These are phyloP conservation scores for Chelon auratus DNA, from an alignment of 2,797 vertebrate genomes.

Conservation along the genomic window DNA sequence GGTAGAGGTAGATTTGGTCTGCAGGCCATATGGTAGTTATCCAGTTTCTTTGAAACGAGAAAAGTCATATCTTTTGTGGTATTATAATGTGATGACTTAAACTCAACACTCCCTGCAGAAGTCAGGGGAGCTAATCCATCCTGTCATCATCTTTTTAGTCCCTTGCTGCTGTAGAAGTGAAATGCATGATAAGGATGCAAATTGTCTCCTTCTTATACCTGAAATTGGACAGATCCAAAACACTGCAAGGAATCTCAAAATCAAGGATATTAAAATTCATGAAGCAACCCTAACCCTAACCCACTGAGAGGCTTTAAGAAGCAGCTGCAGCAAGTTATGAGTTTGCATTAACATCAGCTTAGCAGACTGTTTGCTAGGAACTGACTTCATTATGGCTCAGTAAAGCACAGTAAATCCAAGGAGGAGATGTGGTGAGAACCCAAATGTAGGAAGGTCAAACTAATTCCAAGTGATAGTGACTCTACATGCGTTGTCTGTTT, in stretches of 20 bases:
- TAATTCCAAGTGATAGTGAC: constrained; percentile 6
- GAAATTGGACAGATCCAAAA: constrained; percentile 15
- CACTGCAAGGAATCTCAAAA: constrained; percentile 21
- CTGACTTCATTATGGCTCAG: constrained; percentile 22
- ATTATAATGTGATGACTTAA: background rate
- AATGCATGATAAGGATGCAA: background rate
- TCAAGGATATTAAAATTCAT: constrained; percentile 43
- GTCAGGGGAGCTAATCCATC: background rate
- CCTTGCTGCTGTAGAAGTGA: constrained; percentile 1
- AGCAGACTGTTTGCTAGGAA: background rate
- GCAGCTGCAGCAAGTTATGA: constrained; percentile 24
- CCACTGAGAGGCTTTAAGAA: constrained; percentile 29
- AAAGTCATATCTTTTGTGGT: no score
- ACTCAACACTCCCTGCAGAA: background rate
- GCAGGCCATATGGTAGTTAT: no score
- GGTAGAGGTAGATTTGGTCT: no score
- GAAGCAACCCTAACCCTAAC: constrained; percentile 1
- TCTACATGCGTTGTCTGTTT: constrained; percentile 5
- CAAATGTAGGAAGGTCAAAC: background rate
- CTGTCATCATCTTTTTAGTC: constrained; percentile 4
- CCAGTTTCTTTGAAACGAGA: no score
- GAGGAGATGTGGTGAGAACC: background rate
- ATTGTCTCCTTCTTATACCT: constrained; percentile 14
- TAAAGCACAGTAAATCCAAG: background rate
- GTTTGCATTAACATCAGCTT: constrained; percentile 32